Conservation (phyloP, 2,888 invertebrate species). For the Drosophila anomalipes region DNA sequence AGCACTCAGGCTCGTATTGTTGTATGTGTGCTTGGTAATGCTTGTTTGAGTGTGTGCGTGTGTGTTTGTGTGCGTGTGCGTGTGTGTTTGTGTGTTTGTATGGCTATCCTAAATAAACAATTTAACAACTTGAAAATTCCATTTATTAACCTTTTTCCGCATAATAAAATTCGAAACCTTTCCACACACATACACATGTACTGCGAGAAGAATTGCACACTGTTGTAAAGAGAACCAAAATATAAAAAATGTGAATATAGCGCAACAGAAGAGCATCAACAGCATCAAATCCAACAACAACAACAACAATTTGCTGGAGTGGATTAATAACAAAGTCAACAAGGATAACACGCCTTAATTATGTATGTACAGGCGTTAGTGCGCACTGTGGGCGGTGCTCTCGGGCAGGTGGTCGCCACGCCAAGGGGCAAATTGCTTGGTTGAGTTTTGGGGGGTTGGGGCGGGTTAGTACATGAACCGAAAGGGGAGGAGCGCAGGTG, state of each 20-base stretch:
- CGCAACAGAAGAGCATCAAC: slow-evolving; percentile 29
- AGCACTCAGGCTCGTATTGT: slow-evolving; percentile 14
- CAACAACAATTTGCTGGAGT: slow-evolving; percentile 64
- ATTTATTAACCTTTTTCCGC: slow-evolving; percentile 75
- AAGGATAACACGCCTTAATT: slow-evolving; percentile 75
- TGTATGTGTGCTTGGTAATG: slow-evolving; percentile 12
- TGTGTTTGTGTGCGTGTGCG: slow-evolving; percentile 21
- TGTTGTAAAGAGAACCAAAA: slow-evolving; percentile 22
- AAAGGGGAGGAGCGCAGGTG: slow-evolving; percentile 38
- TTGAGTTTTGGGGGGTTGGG: neutral
- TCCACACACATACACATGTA: slow-evolving; percentile 27
- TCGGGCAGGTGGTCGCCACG: slow-evolving; percentile 33
- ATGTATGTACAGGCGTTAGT: slow-evolving; percentile 71
- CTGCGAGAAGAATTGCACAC: slow-evolving; percentile 27
- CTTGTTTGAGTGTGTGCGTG: slow-evolving; percentile 14
- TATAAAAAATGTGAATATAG: slow-evolving; percentile 28
- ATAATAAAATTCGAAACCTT: slow-evolving; percentile 70
- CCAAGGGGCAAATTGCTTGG: slow-evolving; percentile 38
- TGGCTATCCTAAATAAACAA: slow-evolving; percentile 72
- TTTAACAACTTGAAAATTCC: slow-evolving; percentile 76
- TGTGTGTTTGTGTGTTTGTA: slow-evolving; percentile 9
- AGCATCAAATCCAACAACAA: slow-evolving; percentile 10
- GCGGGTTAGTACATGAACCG: slow-evolving; percentile 15
- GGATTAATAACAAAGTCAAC: slow-evolving; percentile 75
- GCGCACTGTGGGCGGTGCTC: slow-evolving; percentile 45